Base-by-base conservation (phyloP, 1,140 invertebrate genomes). In the Drosophila punjabiensis region DNA sequence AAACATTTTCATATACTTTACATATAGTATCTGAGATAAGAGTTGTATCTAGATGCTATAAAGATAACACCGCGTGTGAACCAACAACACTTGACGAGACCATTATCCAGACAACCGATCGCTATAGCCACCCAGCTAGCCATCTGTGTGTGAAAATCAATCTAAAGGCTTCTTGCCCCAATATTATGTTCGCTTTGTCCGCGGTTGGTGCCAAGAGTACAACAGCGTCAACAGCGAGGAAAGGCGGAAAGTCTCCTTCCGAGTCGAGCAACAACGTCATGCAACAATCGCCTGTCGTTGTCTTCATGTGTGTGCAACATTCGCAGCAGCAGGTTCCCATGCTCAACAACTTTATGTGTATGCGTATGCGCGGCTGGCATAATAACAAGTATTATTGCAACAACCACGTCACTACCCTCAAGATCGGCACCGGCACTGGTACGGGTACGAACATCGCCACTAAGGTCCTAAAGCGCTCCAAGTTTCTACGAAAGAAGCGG, bases 311-410 rank as follows among this genome's bases (percentile, higher is more conserved):
- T 82, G 59, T 90, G 82, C 86, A 90, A 86, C 86, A 90, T 80
- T 90, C 82, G 32, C 82, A 85, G 76, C 86, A 90, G 76, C 86
- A 90, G 79, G 68, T 90, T 90, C 73, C 86, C 79, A 90, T 90
- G 86, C 71, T 82, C 16, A 91, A 81, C 41, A 77, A 82, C 68
- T 86, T 69, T 41, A 86, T 86, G 82, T 91, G 69, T 83, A 86
- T 90, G 87, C 84, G 86, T 82, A 90, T 89, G 86, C 74, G 79
- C 68, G 77, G 82, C 79, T 89, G 89, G 89, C 89, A 81, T 64
- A 55, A 79, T 28, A 59, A 47, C 24, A 71, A 76, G 32, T 20
- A 45, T 61, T 62, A 64, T 52, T 70, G 65, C 28, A 74, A 61
- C 48, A 82, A 71, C 56, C 65, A 24, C 35, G 45, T 76, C 45